phyloP scores from a whole-genome alignment of 2,888 invertebrate species.

The Andrena chrysosceles region DNA sequence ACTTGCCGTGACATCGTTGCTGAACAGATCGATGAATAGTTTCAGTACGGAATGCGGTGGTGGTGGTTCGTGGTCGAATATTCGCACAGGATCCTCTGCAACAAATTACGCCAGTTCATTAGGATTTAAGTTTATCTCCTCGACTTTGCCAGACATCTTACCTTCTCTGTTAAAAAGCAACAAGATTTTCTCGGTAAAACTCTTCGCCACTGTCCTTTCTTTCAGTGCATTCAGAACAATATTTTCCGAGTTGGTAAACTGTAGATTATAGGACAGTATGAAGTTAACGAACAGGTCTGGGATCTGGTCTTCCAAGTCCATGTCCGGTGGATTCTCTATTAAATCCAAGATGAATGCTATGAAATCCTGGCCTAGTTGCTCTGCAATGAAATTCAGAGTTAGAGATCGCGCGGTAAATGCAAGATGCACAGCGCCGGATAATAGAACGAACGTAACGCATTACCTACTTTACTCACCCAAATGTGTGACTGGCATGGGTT shows the following conservation, averaged over 20 bases:
- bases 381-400: constrained; percentile 86
- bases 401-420: background rate
- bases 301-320: constrained; percentile 93
- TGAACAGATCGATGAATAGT: constrained; percentile 94
- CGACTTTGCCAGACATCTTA: constrained; percentile 80
- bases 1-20: constrained; percentile 91
- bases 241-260: constrained; percentile 90
- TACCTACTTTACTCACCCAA: constrained; percentile 88
- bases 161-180: constrained; percentile 96
- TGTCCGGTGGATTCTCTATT: constrained; percentile 92
- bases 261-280: constrained; percentile 95
- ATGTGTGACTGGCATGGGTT: constrained; percentile 94
- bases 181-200: constrained; percentile 95
- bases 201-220: constrained; percentile 91
- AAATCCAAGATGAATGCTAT: constrained; percentile 92
- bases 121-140: background rate
- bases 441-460: constrained; percentile 19
- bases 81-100: constrained; percentile 94
- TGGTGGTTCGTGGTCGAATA: constrained; percentile 93
- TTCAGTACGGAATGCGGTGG: constrained; percentile 95
- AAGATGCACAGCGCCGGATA: background rate
- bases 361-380: constrained; percentile 94
- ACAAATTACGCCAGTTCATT: constrained; percentile 58
- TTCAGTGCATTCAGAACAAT: constrained; percentile 90
- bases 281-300: constrained; percentile 94